Conservation (phyloP, 2,113 vertebrate species). For the Phyllopteryx taeniolatus region DNA sequence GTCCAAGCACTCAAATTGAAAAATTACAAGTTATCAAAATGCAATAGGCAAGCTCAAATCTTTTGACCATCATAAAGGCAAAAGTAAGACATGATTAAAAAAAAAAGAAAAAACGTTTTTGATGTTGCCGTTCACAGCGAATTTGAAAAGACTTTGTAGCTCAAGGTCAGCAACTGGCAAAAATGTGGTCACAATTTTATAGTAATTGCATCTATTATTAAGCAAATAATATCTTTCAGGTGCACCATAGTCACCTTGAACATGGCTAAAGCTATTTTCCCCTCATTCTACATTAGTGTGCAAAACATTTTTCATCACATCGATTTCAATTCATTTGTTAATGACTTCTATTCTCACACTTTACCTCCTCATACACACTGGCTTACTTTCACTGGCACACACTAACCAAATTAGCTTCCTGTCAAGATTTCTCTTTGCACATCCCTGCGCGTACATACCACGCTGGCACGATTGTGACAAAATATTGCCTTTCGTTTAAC, state of each 20-base stretch:
- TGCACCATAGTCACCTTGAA: background rate
- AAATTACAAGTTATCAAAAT: too few species aligned
- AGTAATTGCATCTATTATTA: background rate
- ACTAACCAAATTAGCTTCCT: constrained; percentile 59
- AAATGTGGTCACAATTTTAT: background rate
- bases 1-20: too few species aligned
- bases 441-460: background rate
- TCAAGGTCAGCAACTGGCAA: background rate
- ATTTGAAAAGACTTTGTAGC: too few species aligned
- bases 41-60: too few species aligned
- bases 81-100: background rate
- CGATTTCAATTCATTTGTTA: constrained; percentile 40
- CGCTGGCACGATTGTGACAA: constrained; percentile 16
- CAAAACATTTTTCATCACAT: constrained; percentile 48
- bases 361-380: constrained; percentile 25
- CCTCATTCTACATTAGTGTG: constrained; percentile 33
- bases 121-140: too few species aligned
- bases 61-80: too few species aligned
- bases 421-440: constrained; percentile 43
- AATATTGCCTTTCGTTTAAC: constrained; percentile 3
- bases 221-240: too few species aligned
- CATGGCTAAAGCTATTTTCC: constrained; percentile 31
- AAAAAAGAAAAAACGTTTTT: background rate
- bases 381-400: constrained; percentile 29
- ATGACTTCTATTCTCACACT: constrained; percentile 25